These are phyloP conservation scores for Allacma fusca DNA, from an alignment of 2,888 invertebrate species.

Conservation along the genomic window DNA sequence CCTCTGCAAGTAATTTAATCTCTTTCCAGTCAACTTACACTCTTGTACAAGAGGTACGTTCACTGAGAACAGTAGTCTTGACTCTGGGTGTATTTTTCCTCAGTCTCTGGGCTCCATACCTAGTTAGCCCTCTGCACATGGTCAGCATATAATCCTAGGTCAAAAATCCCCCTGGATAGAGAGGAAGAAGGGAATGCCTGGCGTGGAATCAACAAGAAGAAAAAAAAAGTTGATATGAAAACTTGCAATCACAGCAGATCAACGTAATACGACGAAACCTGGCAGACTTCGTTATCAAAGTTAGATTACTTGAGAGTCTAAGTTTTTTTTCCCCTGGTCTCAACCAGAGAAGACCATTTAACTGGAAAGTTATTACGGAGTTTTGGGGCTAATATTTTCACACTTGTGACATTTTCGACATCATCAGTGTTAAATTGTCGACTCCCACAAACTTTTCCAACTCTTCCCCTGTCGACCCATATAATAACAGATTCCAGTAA, in stretches of 20 bases:
- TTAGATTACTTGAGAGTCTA: constrained; percentile 17
- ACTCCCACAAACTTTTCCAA: constrained; percentile 25
- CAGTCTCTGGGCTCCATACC: no score
- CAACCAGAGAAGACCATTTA: constrained; percentile 37
- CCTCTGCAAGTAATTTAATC: no score
- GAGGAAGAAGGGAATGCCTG: background rate
- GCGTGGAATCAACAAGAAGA: constrained; percentile 30
- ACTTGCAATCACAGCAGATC: constrained; percentile 43
- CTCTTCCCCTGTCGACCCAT: background rate
- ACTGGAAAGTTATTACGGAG: constrained; percentile 43
- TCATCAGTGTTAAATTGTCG: constrained; percentile 43
- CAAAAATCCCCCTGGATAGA: background rate
- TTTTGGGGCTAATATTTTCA: constrained; percentile 44
- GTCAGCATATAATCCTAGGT: constrained; percentile 13
- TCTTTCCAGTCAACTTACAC: no score
- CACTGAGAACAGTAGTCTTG: no score
- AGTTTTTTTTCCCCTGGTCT: constrained; percentile 20
- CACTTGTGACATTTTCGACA: constrained; percentile 40
- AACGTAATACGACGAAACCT: constrained; percentile 19
- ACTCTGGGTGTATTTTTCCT: no score
- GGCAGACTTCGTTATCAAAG: constrained; percentile 25
- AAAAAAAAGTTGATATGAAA: constrained; percentile 38
- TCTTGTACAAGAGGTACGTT: no score
- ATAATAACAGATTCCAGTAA: no score
- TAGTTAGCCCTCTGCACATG: no score